Evolutionary conservation across 2,797 vertebrate genomes (phyloP).

Genomic region (Jordanella pulchra): DNA sequence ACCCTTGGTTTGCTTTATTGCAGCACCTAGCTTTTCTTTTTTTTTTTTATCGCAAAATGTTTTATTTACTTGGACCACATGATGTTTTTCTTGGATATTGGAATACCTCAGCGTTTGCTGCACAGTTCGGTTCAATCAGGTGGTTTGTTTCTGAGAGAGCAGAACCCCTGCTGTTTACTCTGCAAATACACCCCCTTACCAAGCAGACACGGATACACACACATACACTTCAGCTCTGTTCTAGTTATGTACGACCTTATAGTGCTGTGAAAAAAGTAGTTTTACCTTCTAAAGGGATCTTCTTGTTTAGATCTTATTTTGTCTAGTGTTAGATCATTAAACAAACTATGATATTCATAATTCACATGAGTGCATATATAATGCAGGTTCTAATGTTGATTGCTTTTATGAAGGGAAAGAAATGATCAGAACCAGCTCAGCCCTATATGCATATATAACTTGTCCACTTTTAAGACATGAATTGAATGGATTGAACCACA

Average conservation of each 20-base stretch:
- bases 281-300: not conserved
- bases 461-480: not conserved
- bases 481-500: not conserved
- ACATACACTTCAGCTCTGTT: constrained; percentile 28
- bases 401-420: not conserved
- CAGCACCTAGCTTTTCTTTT: not conserved
- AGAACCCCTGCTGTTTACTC: constrained; percentile 63
- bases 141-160: constrained; percentile 43
- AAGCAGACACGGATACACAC: constrained; percentile 22
- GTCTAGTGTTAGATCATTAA: not conserved
- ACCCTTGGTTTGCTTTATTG: not conserved
- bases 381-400: not conserved
- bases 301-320: not conserved
- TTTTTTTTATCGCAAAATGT: not conserved
- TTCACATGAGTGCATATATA: not conserved
- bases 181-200: constrained; percentile 60
- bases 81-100: constrained; percentile 10
- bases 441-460: not conserved
- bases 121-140: constrained; percentile 40
- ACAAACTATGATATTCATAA: not conserved
- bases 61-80: not conserved
- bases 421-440: not conserved
- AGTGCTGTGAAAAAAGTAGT: not conserved
- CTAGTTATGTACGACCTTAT: constrained; percentile 12
- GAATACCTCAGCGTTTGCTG: constrained; percentile 20